These are phyloP conservation scores for Pollicipes pollicipes DNA, from an alignment of 1,140 invertebrate species.

Conservation along the genomic window DNA sequence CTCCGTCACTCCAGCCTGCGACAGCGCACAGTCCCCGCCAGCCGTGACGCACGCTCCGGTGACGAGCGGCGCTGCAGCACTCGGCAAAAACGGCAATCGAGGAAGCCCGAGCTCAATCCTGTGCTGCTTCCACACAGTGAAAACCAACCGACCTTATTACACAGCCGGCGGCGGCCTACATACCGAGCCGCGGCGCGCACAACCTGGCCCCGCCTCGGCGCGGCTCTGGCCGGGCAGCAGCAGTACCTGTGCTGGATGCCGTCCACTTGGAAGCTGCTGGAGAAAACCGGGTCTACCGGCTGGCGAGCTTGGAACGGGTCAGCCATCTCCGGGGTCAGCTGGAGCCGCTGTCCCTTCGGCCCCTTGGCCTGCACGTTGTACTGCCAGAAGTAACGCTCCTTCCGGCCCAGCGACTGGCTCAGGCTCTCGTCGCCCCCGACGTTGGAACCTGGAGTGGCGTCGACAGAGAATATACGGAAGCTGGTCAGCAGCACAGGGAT, in stretches of 20 bases:
- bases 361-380: constrained; percentile 98
- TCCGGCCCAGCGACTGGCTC: constrained; percentile 34
- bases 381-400: constrained; percentile 89
- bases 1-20: too few relatives aligned
- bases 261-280: constrained; percentile 65
- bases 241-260: constrained; percentile 69
- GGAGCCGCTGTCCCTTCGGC: constrained; percentile 74
- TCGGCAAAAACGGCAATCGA: too few relatives aligned
- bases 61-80: too few relatives aligned
- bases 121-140: background rate
- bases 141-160: too few relatives aligned
- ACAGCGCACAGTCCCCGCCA: too few relatives aligned
- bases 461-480: background rate
- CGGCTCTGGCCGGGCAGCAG: too few relatives aligned
- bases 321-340: constrained; percentile 58
- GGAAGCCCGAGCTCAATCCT: background rate
- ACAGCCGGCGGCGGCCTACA: background rate
- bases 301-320: constrained; percentile 84
- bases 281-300: constrained; percentile 82
- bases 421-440: constrained; percentile 42
- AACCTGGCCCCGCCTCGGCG: background rate
- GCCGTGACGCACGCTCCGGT: too few relatives aligned
- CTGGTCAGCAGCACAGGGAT: background rate
- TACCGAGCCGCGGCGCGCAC: background rate
- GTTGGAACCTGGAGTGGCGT: constrained; percentile 37